Percentiles rank a stretch among this genome's conserved stretches.
These are phyloP conservation scores for Anguilla megastoma DNA, from an alignment of 2,797 vertebrate genomes.

Conservation along the genomic window DNA sequence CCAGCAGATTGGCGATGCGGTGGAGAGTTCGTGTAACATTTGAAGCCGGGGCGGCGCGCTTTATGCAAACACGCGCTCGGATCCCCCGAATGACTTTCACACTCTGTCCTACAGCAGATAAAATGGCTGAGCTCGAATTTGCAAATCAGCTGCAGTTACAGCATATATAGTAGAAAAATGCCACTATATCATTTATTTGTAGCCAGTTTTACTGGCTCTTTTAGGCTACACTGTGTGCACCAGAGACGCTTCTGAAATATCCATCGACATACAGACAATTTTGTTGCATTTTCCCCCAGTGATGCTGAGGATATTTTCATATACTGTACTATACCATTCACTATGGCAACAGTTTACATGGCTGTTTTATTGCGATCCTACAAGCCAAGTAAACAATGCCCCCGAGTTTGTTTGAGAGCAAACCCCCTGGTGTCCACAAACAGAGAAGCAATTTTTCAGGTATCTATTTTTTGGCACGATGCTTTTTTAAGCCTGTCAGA, in stretches of 20 bases:
- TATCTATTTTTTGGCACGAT: not conserved
- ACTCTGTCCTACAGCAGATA: not conserved
- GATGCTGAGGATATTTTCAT: not conserved
- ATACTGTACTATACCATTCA: not conserved
- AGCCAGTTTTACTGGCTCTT: not conserved
- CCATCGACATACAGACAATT: not conserved
- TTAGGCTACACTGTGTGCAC: not conserved
- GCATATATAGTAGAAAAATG: not conserved
- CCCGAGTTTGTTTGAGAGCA: not conserved
- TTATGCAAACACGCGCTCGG: not conserved
- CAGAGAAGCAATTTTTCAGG: slow-evolving; percentile 2
- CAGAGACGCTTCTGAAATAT: not conserved
- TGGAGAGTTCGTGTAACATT: not conserved
- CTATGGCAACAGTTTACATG: not conserved
- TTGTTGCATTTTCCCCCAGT: not conserved
- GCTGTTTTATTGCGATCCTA: not conserved
- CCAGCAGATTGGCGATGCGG: not conserved
- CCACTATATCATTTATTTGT: not conserved
- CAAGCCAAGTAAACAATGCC: not conserved
- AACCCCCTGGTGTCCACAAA: not conserved
- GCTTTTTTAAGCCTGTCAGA: not conserved
- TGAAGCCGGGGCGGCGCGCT: not conserved
- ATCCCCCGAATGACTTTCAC: not conserved
- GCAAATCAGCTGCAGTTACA: not conserved
- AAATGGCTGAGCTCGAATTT: not conserved